Evolutionary conservation across 2,797 vertebrate genomes (phyloP).

Genomic region (Stomatorhinus walkeri): DNA sequence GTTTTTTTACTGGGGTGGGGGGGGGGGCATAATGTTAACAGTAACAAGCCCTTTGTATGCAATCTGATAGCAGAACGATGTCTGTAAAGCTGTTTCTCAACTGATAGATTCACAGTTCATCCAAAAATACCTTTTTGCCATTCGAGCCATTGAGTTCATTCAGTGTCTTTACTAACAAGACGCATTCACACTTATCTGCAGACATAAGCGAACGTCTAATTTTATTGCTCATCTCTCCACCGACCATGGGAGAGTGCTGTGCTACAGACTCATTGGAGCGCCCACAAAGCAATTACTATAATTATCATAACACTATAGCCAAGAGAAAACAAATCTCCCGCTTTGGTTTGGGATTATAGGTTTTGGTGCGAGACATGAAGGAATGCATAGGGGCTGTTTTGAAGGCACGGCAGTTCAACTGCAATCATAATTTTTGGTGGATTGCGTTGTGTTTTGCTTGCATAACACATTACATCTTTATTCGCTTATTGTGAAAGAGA

Average conservation of each 20-base stretch:
- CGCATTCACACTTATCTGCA: background rate
- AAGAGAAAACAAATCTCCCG: constrained; percentile 1
- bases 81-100: background rate
- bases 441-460: background rate
- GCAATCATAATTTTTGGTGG: background rate
- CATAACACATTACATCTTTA: background rate
- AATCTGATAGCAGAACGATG: background rate
- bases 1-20: background rate
- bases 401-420: background rate
- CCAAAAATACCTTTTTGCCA: background rate
- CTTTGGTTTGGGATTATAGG: background rate
- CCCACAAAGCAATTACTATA: constrained; percentile 12
- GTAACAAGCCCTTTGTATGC: background rate
- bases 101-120: background rate
- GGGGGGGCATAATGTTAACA: background rate
- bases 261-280: background rate
- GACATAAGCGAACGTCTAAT: background rate
- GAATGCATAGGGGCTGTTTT: constrained; percentile 12
- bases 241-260: background rate
- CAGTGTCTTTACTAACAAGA: background rate
- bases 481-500: background rate
- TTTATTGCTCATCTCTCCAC: background rate
- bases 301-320: constrained; percentile 17
- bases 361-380: background rate
- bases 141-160: background rate